Evolutionary conservation across 2,113 vertebrate species (phyloP), one percentile per base, ranked within the genome.

Genomic region (Haemorhous mexicanus): DNA sequence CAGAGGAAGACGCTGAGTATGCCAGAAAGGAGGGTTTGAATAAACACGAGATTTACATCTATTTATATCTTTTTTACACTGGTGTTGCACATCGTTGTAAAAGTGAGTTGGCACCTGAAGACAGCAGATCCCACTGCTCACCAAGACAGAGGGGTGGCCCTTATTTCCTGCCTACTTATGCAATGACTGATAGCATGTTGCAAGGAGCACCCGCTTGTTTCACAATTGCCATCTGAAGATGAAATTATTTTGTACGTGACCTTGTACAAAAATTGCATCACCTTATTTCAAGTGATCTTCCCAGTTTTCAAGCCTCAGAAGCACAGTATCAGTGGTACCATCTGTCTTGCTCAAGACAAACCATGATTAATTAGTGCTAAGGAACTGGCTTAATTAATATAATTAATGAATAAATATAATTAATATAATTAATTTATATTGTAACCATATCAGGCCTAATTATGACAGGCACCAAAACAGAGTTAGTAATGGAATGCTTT

Each of bases 191-290:
- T 4, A 77, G 61, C 11, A 26, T 37, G 61, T 44, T 86, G 95
- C 70, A 86, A 95, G 68, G 14, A 92, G 17, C 2, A 1, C 39
- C 80, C 0, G 0, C 23, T 87, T 32, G 37, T 92, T 93, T 96
- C 88, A 68, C 92, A 95, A 94, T 2, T 78, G 22, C 52, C 70
- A 83, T 61, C 41, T 37, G 16, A 87, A 87, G 41, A 47, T 7
- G 43, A 74, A 43, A 43, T 8, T 10, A 32, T 33, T 73, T 61
- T 55, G 70, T 50, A 78, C 0, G 0, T 10, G 67, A 56, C 21
- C 35, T 81, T 8, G n/a, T 53, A 68, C 47, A 72, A 92, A 88
- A 95, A 80, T 82, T 96, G 37, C 92, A 81, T 75, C 95, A 93
- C 69, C 61, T 81, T 41, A 76, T 52, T 74, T 83, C 62, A 82